A percentile compares a stretch with the other conserved stretches of the same genome.
These are phyloP conservation scores for Linurgus olivaceus DNA, from an alignment of 2,797 vertebrate species.

Conservation along the genomic window DNA sequence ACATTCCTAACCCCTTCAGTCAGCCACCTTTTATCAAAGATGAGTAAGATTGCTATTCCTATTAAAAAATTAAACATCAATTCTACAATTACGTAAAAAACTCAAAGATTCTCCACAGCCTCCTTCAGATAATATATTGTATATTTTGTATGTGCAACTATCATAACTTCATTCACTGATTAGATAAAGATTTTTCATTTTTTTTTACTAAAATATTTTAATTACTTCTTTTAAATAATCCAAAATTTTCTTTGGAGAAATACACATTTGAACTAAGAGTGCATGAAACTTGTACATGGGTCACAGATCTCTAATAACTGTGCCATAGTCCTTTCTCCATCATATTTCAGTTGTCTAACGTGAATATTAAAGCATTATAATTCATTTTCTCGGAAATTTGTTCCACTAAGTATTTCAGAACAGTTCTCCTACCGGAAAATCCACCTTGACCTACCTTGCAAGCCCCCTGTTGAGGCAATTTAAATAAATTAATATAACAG, in stretches of 20 bases:
- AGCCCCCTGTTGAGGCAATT: slow-evolving; percentile 27
- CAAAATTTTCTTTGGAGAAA: neutral
- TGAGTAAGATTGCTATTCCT: neutral
- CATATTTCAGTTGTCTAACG: neutral
- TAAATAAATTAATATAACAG: slow-evolving; percentile 23
- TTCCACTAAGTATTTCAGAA: slow-evolving; percentile 18
- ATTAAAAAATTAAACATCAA: neutral
- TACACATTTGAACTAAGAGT: neutral
- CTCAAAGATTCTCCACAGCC: neutral
- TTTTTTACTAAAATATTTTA: neutral
- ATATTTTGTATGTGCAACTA: neutral
- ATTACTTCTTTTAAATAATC: neutral
- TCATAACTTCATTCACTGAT: neutral
- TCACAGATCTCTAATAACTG: neutral
- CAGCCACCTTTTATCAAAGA: neutral
- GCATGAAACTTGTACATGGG: neutral
- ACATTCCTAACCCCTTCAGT: neutral
- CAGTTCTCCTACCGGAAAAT: slow-evolving; percentile 19
- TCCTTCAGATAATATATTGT: neutral
- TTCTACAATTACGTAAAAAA: neutral
- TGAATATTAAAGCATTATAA: neutral
- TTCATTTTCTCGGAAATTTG: neutral
- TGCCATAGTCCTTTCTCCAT: neutral
- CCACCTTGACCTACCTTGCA: slow-evolving; percentile 39
- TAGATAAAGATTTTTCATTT: neutral